Evolutionary conservation across 2,797 vertebrate genomes (phyloP), one percentile per base, ranked within the genome.

Genomic region (Natrix natrix): DNA sequence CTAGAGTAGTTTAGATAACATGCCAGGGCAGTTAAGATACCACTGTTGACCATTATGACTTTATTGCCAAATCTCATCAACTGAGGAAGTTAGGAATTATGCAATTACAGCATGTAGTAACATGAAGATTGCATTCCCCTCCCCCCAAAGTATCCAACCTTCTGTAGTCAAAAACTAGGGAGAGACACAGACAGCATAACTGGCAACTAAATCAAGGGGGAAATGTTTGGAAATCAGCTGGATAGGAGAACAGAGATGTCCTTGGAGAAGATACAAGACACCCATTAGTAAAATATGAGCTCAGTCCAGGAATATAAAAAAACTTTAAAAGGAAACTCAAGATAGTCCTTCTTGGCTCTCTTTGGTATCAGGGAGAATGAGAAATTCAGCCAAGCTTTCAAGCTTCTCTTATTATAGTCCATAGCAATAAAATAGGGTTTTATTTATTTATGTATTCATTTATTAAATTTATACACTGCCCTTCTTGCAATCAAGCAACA

Each of bases 1-100:
- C 95, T 0, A 3, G 93, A 94, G 96, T 94, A 96, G 93, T 93
- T 93, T 93, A 93, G 90, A 93, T 93, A 93, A 91, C 87, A 63
- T 56, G 43, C 57, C n/a, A 43, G 59, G 66, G 93, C 93, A 93
- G 69, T 93, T 91, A 93, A 93, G 90, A 93, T 93, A 93, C 32
- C 69, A 93, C 2, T 93, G 90, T 86, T 91, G 87, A 91, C 87
- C 87, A 91, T 63, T 63, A 52, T 55, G 43, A 61, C 63, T 93
- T 93, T 91, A 93, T 91, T 91, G 87, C 69, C 57, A 56, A 63
- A 86, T 89, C 32, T 66, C 69, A 89, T 89, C 90, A 48, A 59
- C 17, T 63, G 69, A 91, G 69, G 57, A 91, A 91, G 59, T 63
- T 13, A 69, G 37, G 20, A 52, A 87, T 26, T 89, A 83, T 56